Percentiles rank a stretch among this genome's conserved stretches.
Evolutionary conservation across 2,113 vertebrate genomes (phyloP).

Genomic region (Piaya cayana): DNA sequence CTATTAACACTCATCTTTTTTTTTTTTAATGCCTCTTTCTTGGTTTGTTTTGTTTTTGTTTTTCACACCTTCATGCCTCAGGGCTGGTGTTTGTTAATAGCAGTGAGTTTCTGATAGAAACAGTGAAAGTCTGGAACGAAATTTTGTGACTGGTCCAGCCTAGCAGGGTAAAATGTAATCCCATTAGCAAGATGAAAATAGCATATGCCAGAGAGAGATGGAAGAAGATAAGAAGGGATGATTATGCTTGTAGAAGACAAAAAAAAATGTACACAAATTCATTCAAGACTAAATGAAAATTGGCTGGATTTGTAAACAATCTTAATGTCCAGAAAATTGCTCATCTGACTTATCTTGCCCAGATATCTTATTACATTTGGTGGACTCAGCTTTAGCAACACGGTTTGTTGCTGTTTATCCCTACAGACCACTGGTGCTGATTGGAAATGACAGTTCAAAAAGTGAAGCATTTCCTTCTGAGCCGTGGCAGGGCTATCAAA

Average conservation of each 20-base stretch:
- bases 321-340: not conserved
- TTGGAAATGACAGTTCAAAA: not conserved
- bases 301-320: conserved; percentile 23
- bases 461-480: not conserved
- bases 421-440: not conserved
- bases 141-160: not conserved
- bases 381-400: not conserved
- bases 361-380: not conserved
- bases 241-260: not conserved
- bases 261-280: not conserved
- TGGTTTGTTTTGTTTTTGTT: not conserved
- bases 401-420: not conserved
- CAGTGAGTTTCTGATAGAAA: not conserved
- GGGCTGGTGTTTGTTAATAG: not conserved
- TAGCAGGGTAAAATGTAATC: not conserved
- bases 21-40: not conserved
- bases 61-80: not conserved
- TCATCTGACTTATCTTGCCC: not conserved
- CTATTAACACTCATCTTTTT: not conserved
- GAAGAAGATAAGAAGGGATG: conserved; percentile 12
- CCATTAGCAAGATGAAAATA: conserved; percentile 8
- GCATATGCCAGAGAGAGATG: not conserved
- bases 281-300: conserved; percentile 3
- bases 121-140: not conserved
- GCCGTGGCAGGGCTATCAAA: not conserved